These are phyloP conservation scores for Metridium senile DNA, from an alignment of 92 coral and sea anemone genomes.

Conservation along the genomic window DNA sequence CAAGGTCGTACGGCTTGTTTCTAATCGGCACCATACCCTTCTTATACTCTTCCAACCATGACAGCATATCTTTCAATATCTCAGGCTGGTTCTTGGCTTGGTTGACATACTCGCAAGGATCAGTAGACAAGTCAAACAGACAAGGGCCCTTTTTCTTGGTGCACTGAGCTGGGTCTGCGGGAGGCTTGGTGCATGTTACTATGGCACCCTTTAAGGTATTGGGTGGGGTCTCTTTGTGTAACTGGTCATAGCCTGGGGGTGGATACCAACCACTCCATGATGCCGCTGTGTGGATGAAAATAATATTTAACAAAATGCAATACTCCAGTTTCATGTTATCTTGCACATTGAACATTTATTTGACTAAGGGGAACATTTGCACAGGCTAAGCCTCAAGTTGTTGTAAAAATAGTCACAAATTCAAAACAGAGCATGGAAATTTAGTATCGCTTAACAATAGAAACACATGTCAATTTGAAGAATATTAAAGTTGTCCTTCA, in stretches of 20 bases:
- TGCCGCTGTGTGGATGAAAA: conserved; percentile 30
- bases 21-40: conserved; percentile 82
- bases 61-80: conserved; percentile 54
- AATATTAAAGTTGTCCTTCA: no score
- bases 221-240: conserved; percentile 25
- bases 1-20: conserved; percentile 53
- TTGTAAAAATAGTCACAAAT: no score
- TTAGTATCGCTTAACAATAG: no score
- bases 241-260: conserved; percentile 69
- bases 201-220: conserved; percentile 68
- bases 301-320: background rate
- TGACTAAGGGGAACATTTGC: no score
- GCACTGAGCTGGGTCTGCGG: conserved; percentile 51
- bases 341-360: no score
- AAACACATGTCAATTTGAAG: no score
- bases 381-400: no score
- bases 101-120: conserved; percentile 83
- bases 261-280: conserved; percentile 87
- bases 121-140: conserved; percentile 62
- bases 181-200: conserved; percentile 74
- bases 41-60: conserved; percentile 67
- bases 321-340: no score
- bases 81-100: conserved; percentile 55
- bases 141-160: conserved; percentile 72
- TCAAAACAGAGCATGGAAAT: no score